phyloP scores from a whole-genome alignment of 2,888 invertebrate species.

The Chironomus riparius region DNA sequence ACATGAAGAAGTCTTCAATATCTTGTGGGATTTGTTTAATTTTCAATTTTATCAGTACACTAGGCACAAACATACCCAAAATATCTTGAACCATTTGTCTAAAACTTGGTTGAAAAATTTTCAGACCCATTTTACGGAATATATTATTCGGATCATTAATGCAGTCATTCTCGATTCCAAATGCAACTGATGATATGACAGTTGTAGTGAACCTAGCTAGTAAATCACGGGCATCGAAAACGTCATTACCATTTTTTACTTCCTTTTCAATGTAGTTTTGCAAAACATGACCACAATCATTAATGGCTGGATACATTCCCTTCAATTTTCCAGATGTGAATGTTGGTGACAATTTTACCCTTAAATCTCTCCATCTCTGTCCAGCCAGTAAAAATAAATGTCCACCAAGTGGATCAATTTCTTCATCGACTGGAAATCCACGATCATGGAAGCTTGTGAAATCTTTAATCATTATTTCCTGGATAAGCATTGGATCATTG shows the following conservation, averaged over 20 bases:
- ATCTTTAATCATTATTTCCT: constrained; percentile 49
- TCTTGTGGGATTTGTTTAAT: constrained; percentile 30
- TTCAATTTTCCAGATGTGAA: constrained; percentile 55
- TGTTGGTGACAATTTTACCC: constrained; percentile 50
- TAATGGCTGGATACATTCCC: constrained; percentile 48
- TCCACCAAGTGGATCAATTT: constrained; percentile 47
- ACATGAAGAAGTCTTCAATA: constrained; percentile 35
- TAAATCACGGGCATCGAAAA: constrained; percentile 40
- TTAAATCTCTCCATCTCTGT: constrained; percentile 49
- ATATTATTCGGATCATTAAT: constrained; percentile 32
- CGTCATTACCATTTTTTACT: constrained; percentile 35
- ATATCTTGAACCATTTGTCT: constrained; percentile 30
- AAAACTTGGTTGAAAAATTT: constrained; percentile 31
- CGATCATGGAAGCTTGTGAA: constrained; percentile 52
- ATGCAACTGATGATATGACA: constrained; percentile 37
- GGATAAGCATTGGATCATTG: constrained; percentile 49
- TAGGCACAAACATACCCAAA: constrained; percentile 30
- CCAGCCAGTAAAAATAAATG: constrained; percentile 50
- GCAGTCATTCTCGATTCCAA: constrained; percentile 35
- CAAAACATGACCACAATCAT: constrained; percentile 46
- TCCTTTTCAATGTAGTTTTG: constrained; percentile 39
- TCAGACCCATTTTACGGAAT: constrained; percentile 32
- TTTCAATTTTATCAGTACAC: constrained; percentile 29
- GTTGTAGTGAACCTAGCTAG: constrained; percentile 37
- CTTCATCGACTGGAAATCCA: constrained; percentile 48